A percentile compares a stretch with the other conserved stretches of the same genome.
Conservation (phyloP, 2,888 invertebrate genomes). For the Temnothorax ravouxi region DNA sequence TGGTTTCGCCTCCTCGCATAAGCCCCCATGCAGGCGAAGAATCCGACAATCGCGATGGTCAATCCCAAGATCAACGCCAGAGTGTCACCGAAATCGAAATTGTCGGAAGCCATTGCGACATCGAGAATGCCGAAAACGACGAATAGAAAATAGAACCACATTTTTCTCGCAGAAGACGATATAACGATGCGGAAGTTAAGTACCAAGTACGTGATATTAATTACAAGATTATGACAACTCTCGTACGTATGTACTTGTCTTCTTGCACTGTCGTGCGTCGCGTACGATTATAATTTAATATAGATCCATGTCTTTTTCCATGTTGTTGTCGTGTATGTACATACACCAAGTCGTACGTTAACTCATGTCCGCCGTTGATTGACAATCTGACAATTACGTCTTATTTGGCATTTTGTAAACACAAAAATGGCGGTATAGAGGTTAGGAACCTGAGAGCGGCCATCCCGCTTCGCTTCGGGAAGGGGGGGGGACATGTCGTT, state of each 20-base stretch:
- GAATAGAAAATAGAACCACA: constrained; percentile 74
- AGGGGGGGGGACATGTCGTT: no score
- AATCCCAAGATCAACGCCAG: constrained; percentile 90
- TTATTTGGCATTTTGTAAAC: not conserved
- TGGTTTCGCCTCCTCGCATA: constrained; percentile 89
- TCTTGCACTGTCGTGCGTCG: not conserved
- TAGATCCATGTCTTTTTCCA: not conserved
- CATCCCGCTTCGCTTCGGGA: no score
- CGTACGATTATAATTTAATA: not conserved
- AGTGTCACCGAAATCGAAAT: constrained; percentile 91
- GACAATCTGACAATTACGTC: not conserved
- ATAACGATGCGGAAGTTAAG: not conserved
- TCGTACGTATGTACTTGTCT: not conserved
- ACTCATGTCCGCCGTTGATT: not conserved
- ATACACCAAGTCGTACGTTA: not conserved
- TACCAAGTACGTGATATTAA: not conserved
- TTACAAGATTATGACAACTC: not conserved
- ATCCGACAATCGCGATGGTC: constrained; percentile 88
- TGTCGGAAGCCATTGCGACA: constrained; percentile 85
- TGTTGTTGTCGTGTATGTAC: not conserved
- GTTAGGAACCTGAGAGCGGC: not conserved
- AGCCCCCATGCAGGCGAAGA: constrained; percentile 90
- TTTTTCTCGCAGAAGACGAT: constrained; percentile 46
- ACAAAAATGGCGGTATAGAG: not conserved
- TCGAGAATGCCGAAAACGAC: constrained; percentile 69